These are phyloP conservation scores for Zootermopsis nevadensis DNA, from an alignment of 2,888 invertebrate genomes.

Conservation along the genomic window DNA sequence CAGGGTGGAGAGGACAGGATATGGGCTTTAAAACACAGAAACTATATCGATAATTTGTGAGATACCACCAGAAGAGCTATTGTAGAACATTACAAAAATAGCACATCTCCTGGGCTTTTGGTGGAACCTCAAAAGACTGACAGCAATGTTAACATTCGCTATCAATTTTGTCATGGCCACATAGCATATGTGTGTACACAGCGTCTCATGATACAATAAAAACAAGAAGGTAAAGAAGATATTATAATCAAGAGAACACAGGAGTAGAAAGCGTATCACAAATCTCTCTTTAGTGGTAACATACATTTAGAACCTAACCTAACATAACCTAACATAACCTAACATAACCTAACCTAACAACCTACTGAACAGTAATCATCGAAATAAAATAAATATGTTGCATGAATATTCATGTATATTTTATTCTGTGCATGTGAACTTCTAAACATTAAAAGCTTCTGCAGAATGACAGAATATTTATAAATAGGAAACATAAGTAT, in stretches of 20 bases:
- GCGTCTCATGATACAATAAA: conserved; percentile 2
- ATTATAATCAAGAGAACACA: conserved; percentile 15
- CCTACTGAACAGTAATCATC: neutral
- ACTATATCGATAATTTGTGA: conserved; percentile 19
- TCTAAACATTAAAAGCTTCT: neutral
- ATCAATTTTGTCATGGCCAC: neutral
- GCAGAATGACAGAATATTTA: neutral
- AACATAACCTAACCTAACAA: conserved; percentile 29
- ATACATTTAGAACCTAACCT: neutral
- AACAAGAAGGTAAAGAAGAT: conserved; percentile 17
- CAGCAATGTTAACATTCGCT: neutral
- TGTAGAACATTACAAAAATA: conserved; percentile 52
- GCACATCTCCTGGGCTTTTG: conserved; percentile 50
- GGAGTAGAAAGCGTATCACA: conserved; percentile 11
- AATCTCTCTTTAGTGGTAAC: conserved; percentile 16
- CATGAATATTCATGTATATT: neutral
- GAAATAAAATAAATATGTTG: neutral
- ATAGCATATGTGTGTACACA: conserved; percentile 37
- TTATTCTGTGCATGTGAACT: neutral
- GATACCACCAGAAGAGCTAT: conserved; percentile 51
- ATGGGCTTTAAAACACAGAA: neutral
- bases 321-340: neutral
- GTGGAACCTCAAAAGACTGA: conserved; percentile 35
- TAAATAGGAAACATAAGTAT: neutral
- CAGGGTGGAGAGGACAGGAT: neutral